Base-by-base conservation (phyloP, 2,797 vertebrate species). In the Poeciliopsis turneri region DNA sequence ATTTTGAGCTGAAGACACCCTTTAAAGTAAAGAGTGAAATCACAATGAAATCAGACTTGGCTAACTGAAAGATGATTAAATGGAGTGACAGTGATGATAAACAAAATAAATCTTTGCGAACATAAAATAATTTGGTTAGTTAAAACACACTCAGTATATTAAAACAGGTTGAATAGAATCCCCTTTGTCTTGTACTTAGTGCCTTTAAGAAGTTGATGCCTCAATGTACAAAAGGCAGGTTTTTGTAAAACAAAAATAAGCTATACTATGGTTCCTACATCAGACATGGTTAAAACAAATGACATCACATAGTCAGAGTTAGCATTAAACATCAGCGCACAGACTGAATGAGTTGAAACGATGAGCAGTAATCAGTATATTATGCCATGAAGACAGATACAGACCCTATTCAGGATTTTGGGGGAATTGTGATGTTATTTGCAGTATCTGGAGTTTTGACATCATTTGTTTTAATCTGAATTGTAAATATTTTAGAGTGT, bases 251-350 rank as follows among this genome's bases (percentile, higher is more conserved):
- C n/a, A 45, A 16, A 43, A 70, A 70, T 69, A 2, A 43, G 86
- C 80, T 78, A 79, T 88, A 73, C 79, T 83, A 81, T n/a, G 20
- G 80, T 69, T 36, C 28, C 47, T 74, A 59, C 73, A 82, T 81
- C 61, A 89, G 82, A 90, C 90, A 83, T 81, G 88, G 86, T 87
- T 87, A 84, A 85, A 86, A 86, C 74, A 82, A 90, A 91, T 93
- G 74, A 91, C 77, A 86, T 87, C 83, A 89, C 55, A 59, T 49
- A 71, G 70, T 77, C 45, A 75, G 30, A 46, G 43, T 72, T 84
- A 76, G 75, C 72, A 79, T 72, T 76, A 72, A 71, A 86, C 71
- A 83, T 68, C 77, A 72, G 80, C 69, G 51, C 66, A 81, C 76
- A 84, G 78, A 80, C 75, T 83, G 81, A 85, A 59, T 39, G 76